These are phyloP conservation scores for Sylvilagus floridanus DNA, from an alignment of 2,797 vertebrate genomes.

Conservation along the genomic window DNA sequence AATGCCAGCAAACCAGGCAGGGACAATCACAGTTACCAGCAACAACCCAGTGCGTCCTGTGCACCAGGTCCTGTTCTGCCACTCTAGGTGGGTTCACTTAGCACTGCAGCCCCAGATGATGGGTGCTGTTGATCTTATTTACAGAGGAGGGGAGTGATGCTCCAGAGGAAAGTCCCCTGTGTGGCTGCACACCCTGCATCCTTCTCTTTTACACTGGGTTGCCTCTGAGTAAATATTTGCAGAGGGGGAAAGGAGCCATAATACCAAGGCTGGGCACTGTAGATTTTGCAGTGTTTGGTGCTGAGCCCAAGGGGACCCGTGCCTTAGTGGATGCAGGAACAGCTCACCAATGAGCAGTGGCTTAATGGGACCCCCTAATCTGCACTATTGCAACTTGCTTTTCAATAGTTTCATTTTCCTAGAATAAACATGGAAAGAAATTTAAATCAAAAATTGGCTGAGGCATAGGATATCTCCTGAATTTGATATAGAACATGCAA, in stretches of 20 bases:
- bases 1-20: not conserved
- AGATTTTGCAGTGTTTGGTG: not conserved
- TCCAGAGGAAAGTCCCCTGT: not conserved
- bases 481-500: not conserved
- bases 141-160: not conserved
- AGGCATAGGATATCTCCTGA: not conserved
- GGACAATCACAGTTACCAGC: rapidly evolving
- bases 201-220: not conserved
- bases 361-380: rapidly evolving
- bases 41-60: rapidly evolving
- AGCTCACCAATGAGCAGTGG: not conserved
- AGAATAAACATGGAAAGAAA: not conserved
- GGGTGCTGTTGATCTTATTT: not conserved
- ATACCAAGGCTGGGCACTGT: not conserved
- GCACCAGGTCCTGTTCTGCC: not conserved
- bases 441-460: not conserved
- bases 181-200: not conserved
- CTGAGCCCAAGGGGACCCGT: not conserved
- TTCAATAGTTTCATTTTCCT: not conserved
- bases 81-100: rapidly evolving
- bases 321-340: rapidly evolving
- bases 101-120: not conserved
- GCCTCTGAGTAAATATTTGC: not conserved
- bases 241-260: not conserved
- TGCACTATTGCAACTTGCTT: not conserved